Conservation (phyloP, 2,113 vertebrate genomes). For the Catagonus wagneri region DNA sequence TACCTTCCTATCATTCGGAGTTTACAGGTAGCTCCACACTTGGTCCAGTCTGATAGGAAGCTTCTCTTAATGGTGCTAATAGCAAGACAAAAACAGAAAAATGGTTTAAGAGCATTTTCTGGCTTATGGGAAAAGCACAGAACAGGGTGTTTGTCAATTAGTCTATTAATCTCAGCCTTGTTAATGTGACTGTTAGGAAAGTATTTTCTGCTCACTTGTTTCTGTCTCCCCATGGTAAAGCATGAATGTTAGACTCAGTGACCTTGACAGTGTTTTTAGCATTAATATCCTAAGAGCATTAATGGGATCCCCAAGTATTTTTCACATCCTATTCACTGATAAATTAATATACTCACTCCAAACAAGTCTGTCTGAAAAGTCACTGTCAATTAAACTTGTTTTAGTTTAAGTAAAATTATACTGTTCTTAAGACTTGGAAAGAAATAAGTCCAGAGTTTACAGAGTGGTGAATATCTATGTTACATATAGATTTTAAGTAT, state of each 20-base stretch:
- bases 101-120: conserved; percentile 29
- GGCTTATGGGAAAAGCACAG: background rate
- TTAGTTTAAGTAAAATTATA: conserved; percentile 45
- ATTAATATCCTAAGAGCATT: conserved; percentile 55
- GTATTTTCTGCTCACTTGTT: background rate
- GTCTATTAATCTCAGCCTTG: conserved; percentile 48
- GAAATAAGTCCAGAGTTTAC: conserved; percentile 60
- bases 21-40: background rate
- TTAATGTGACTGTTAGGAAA: conserved; percentile 62
- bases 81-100: background rate
- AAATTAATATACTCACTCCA: background rate
- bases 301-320: background rate
- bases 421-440: conserved; percentile 45
- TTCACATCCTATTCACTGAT: background rate
- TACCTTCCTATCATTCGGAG: background rate
- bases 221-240: background rate
- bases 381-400: background rate
- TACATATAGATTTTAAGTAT: background rate
- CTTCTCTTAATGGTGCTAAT: conserved; percentile 69
- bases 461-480: conserved; percentile 24
- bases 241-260: background rate
- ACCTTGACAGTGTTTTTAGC: conserved; percentile 36
- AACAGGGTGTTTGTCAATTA: background rate
- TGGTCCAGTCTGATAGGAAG: background rate
- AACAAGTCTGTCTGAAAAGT: background rate